Evolutionary conservation across 23 tunicate species (phyloP).

Genomic region (Trididemnum nubilum): DNA sequence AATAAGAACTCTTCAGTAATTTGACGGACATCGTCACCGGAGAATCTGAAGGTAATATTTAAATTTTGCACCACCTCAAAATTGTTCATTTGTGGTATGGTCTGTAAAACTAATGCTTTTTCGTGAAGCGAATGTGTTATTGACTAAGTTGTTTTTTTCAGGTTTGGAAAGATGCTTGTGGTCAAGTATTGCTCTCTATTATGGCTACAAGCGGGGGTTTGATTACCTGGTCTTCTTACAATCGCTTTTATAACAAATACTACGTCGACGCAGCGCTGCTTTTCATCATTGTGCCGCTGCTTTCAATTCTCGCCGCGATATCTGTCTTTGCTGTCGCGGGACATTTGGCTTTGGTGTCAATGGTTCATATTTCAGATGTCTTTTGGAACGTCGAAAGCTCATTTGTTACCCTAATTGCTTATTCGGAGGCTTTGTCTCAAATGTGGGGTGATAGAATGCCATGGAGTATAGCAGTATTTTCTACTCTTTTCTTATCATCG

Average conservation of each 20-base stretch:
- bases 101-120: no score
- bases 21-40: no score
- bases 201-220: slow-evolving; percentile 84
- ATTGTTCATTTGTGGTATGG: no score
- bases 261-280: slow-evolving; percentile 76
- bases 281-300: slow-evolving; percentile 55
- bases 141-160: slow-evolving; percentile 10
- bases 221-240: slow-evolving; percentile 86
- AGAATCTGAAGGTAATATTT: no score
- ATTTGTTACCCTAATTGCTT: slow-evolving; percentile 57
- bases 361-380: slow-evolving; percentile 18
- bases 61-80: no score
- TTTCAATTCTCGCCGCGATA: slow-evolving; percentile 53
- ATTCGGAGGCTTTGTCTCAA: slow-evolving; percentile 66
- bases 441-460: slow-evolving; percentile 93
- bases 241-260: slow-evolving; percentile 88
- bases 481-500: slow-evolving; percentile 62
- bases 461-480: slow-evolving; percentile 77
- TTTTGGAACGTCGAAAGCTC: slow-evolving; percentile 60
- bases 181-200: slow-evolving; percentile 81
- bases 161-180: slow-evolving; percentile 93
- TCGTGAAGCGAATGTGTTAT: not conserved
- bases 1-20: no score
- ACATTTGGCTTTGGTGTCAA: slow-evolving; percentile 26
- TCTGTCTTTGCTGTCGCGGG: slow-evolving; percentile 75